A percentile compares a stretch with the other conserved stretches of the same genome.
Evolutionary conservation across 2,797 vertebrate species (phyloP).

Genomic region (Botia kubotai): DNA sequence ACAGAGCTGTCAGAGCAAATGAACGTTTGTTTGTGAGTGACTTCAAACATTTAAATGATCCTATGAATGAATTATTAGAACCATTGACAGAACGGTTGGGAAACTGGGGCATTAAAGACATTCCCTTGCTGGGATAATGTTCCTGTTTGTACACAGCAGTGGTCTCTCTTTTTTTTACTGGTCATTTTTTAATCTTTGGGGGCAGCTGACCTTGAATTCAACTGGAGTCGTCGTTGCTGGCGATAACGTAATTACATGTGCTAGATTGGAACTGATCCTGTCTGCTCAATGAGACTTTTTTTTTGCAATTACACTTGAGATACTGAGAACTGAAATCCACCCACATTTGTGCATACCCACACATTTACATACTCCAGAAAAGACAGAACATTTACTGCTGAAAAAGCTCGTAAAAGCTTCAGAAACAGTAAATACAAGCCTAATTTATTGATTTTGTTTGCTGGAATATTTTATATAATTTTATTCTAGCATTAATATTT

Average conservation of each 20-base stretch:
- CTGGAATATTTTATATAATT: neutral
- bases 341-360: slow-evolving; percentile 36
- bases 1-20: slow-evolving; percentile 9
- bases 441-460: neutral
- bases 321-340: slow-evolving; percentile 26
- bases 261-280: slow-evolving; percentile 30
- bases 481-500: neutral
- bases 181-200: slow-evolving; percentile 34
- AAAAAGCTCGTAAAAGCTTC: slow-evolving; percentile 14
- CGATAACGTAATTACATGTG: slow-evolving; percentile 35
- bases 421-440: neutral
- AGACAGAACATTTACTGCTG: slow-evolving; percentile 5
- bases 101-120: slow-evolving; percentile 15
- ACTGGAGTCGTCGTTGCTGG: slow-evolving; percentile 16
- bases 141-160: neutral
- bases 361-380: slow-evolving; percentile 15
- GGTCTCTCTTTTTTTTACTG: slow-evolving; percentile 20
- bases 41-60: slow-evolving; percentile 12
- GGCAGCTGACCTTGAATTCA: slow-evolving; percentile 37
- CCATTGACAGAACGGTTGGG: neutral
- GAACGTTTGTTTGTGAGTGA: slow-evolving; percentile 27
- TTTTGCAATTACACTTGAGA: slow-evolving; percentile 40
- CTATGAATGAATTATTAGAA: slow-evolving; percentile 7
- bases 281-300: slow-evolving; percentile 43
- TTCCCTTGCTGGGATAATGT: slow-evolving; percentile 20